Conservation (phyloP, 1,140 invertebrate genomes). For the Drosophila albomicans region DNA sequence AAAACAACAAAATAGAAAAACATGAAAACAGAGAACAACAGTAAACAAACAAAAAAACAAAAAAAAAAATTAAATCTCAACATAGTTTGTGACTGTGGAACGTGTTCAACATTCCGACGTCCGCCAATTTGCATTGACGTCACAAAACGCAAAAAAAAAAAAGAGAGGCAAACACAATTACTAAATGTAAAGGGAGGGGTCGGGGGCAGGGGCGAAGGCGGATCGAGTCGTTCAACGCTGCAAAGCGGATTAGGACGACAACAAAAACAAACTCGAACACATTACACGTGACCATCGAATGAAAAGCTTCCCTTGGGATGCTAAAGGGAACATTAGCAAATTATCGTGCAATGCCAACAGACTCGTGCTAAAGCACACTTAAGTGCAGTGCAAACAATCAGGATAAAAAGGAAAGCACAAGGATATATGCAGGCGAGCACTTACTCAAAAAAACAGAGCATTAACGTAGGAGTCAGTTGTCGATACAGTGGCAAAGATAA, state of each 20-base stretch:
- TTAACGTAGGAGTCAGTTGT: not conserved
- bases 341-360: slow-evolving; percentile 24
- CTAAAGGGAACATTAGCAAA: slow-evolving; percentile 9
- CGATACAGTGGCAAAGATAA: not conserved
- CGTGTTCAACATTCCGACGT: not conserved
- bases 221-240: no score
- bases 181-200: not conserved
- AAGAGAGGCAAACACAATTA: not conserved
- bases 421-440: slow-evolving; percentile 15
- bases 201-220: no score
- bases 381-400: slow-evolving; percentile 27
- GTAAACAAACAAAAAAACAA: not conserved
- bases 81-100: slow-evolving; percentile 5
- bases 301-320: not conserved
- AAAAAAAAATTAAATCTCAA: not conserved
- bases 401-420: not conserved
- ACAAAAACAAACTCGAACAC: slow-evolving; percentile 2
- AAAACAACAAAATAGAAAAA: slow-evolving; percentile 10
- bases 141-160: slow-evolving; percentile 15
- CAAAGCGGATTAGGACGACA: not conserved
- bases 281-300: not conserved
- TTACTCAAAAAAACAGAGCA: slow-evolving; percentile 13
- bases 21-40: not conserved
- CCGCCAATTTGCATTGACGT: slow-evolving; percentile 44
- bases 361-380: slow-evolving; percentile 24